These are phyloP conservation scores for Danaus melanippus DNA, from an alignment of 1,140 invertebrate species.

Conservation along the genomic window DNA sequence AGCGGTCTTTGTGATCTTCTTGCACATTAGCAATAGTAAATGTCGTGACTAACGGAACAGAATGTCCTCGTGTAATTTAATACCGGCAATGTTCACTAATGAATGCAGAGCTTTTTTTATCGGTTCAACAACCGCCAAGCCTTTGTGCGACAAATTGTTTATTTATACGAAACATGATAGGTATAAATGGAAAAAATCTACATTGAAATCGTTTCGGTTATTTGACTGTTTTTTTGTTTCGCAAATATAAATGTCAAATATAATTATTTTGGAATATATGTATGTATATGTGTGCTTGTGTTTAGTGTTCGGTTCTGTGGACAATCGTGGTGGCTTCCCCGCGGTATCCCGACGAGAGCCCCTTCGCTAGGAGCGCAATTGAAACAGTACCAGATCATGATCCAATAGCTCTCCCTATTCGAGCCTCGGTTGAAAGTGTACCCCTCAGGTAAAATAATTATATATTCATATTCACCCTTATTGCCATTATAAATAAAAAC, in stretches of 20 bases:
- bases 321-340: conserved; percentile 36
- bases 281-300: conserved; percentile 15
- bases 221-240: conserved; percentile 10
- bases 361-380: conserved; percentile 51
- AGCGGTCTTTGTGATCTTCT: no score
- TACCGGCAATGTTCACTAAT: conserved; percentile 44
- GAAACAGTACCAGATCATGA: conserved; percentile 55
- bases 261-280: conserved; percentile 4
- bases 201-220: conserved; percentile 20
- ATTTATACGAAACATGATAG: conserved; percentile 41
- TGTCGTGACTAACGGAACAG: conserved; percentile 7
- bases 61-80: conserved; percentile 38
- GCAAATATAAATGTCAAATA: conserved; percentile 7
- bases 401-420: conserved; percentile 44
- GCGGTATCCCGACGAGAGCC: conserved; percentile 29
- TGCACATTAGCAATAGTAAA: no score
- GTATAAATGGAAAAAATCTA: conserved; percentile 29
- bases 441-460: conserved; percentile 45
- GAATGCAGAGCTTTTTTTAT: conserved; percentile 36
- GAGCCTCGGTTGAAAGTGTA: conserved; percentile 59
- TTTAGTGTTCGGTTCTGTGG: conserved; percentile 43
- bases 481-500: neutral
- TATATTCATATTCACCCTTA: conserved; percentile 4
- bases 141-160: conserved; percentile 47
- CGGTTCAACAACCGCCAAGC: conserved; percentile 46